Evolutionary conservation across 2,888 invertebrate species (phyloP).

Genomic region (Alcis repandata): DNA sequence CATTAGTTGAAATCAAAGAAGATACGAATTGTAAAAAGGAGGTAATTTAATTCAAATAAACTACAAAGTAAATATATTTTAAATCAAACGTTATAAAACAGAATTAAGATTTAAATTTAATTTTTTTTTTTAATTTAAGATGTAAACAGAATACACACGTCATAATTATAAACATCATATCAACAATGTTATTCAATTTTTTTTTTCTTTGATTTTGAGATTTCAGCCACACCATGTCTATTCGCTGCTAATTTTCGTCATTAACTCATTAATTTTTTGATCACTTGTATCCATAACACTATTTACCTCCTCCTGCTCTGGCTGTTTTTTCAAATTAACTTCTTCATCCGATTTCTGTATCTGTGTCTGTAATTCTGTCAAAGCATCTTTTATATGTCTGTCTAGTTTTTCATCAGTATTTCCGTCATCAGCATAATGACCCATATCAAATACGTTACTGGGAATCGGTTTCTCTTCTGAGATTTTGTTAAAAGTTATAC

Average conservation of each 20-base stretch:
- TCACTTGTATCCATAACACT: background rate
- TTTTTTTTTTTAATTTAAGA: too few species aligned
- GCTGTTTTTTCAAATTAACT: background rate
- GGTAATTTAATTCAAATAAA: too few species aligned
- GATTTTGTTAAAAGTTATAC: slow-evolving; percentile 5
- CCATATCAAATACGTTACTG: background rate
- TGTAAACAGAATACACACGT: too few species aligned
- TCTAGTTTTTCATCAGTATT: slow-evolving; percentile 23
- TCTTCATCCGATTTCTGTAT: background rate
- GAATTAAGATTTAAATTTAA: too few species aligned
- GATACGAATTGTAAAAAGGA: too few species aligned
- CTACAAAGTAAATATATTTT: too few species aligned
- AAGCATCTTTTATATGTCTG: slow-evolving; percentile 36
- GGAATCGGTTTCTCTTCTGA: background rate
- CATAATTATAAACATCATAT: too few species aligned
- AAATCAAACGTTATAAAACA: too few species aligned
- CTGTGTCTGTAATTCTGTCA: slow-evolving; percentile 20
- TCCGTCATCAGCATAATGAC: too few species aligned
- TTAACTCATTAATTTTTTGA: slow-evolving; percentile 7
- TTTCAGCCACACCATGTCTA: too few species aligned
- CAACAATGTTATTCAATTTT: background rate
- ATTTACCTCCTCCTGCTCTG: background rate
- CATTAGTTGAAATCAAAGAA: too few species aligned
- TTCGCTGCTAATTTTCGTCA: background rate
- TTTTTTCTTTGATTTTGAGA: background rate